Conservation (phyloP, 2,113 vertebrate genomes). For the Turnix velox region DNA sequence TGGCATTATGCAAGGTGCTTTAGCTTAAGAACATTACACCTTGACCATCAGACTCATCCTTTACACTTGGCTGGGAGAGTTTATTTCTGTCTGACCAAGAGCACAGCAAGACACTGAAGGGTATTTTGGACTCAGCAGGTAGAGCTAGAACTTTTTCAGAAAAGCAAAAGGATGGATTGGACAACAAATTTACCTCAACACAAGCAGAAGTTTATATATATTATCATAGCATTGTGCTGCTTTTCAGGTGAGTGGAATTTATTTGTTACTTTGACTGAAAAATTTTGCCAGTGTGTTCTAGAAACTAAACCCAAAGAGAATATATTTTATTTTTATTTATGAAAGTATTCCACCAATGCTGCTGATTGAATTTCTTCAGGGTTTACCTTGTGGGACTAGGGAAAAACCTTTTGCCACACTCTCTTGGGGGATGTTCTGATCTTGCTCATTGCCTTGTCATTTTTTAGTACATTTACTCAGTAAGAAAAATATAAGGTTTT, state of each 20-base stretch:
- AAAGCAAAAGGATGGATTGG: conserved; percentile 31
- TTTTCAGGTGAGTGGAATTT: conserved; percentile 9
- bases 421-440: background rate
- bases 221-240: background rate
- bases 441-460: background rate
- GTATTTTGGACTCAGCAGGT: background rate
- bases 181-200: background rate
- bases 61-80: background rate
- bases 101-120: background rate
- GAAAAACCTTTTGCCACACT: background rate
- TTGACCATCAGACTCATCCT: background rate
- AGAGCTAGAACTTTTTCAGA: background rate
- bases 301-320: background rate
- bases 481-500: background rate
- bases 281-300: background rate
- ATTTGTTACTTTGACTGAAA: background rate
- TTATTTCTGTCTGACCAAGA: background rate
- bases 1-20: conserved; percentile 36
- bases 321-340: background rate
- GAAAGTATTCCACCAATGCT: background rate
- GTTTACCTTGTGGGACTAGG: background rate
- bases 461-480: background rate
- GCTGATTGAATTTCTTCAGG: background rate
- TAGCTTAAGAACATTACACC: background rate
- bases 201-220: background rate